phyloP scores from a whole-genome alignment of 2,113 vertebrate species.

The Myrmophylax atrothorax region DNA sequence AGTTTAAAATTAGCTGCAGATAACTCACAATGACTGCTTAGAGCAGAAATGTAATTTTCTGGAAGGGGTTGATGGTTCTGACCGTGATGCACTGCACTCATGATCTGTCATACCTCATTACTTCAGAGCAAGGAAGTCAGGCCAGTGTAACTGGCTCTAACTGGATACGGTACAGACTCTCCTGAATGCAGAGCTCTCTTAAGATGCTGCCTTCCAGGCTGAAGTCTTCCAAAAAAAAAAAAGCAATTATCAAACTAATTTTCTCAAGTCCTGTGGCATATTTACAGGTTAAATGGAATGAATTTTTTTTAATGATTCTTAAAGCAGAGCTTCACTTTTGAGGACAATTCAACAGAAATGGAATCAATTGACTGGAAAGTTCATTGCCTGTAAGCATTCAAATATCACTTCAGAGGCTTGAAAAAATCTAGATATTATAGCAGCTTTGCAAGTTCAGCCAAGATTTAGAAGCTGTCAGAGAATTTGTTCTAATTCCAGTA shows the following conservation, averaged over 20 bases:
- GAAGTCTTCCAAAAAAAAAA: background rate
- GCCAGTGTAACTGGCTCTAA: background rate
- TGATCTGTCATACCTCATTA: conserved; percentile 40
- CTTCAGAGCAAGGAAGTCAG: background rate
- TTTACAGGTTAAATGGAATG: conserved; percentile 26
- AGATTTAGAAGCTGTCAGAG: background rate
- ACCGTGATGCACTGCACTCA: conserved; percentile 10
- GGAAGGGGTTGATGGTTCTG: conserved; percentile 12
- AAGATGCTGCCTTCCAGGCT: conserved; percentile 25
- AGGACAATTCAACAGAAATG: background rate
- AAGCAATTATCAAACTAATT: conserved; percentile 6
- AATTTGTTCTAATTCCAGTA: background rate
- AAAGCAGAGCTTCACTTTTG: conserved; percentile 11
- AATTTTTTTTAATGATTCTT: background rate
- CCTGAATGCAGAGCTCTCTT: background rate
- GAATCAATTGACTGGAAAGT: conserved; percentile 5
- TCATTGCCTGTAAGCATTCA: background rate
- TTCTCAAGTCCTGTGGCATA: conserved; percentile 11
- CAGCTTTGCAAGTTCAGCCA: background rate
- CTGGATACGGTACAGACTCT: background rate
- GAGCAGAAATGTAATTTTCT: conserved; percentile 29
- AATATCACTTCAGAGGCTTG: background rate
- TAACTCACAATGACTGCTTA: conserved; percentile 11
- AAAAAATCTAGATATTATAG: background rate
- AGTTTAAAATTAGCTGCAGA: conserved; percentile 32